Conservation (phyloP, 2,797 vertebrate genomes). For the Vireo griseus region DNA sequence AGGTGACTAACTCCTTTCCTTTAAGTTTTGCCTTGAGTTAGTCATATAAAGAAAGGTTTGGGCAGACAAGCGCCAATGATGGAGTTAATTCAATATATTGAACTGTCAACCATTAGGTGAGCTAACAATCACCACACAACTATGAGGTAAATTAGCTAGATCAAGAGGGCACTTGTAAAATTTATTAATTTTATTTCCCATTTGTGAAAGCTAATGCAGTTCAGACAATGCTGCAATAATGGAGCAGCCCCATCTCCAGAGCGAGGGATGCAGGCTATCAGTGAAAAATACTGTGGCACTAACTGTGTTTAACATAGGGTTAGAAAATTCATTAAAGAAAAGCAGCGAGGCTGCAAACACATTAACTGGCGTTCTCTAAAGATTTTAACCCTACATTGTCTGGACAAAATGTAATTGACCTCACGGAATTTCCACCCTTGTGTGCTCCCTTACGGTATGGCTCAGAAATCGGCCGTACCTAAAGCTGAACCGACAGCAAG, state of each 20-base stretch:
- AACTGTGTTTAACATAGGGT: neutral
- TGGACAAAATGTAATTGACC: neutral
- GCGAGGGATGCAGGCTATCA: neutral
- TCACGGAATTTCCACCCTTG: neutral
- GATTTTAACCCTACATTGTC: neutral
- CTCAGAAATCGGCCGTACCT: neutral
- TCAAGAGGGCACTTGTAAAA: constrained; percentile 21
- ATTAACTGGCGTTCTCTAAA: neutral
- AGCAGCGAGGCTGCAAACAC: neutral
- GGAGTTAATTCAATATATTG: neutral
- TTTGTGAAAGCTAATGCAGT: neutral
- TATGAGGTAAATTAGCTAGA: constrained; percentile 7
- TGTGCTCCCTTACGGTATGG: neutral
- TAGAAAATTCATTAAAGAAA: neutral
- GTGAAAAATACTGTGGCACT: neutral
- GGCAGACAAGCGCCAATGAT: neutral
- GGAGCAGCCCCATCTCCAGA: neutral
- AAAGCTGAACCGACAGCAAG: neutral
- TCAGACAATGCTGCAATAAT: neutral
- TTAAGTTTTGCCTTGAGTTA: neutral
- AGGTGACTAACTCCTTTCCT: neutral
- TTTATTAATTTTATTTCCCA: constrained; percentile 19
- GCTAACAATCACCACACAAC: neutral
- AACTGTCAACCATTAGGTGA: neutral
- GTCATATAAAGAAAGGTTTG: neutral